Base-by-base conservation (phyloP, 2,888 invertebrate genomes). In the Trilocha varians region DNA sequence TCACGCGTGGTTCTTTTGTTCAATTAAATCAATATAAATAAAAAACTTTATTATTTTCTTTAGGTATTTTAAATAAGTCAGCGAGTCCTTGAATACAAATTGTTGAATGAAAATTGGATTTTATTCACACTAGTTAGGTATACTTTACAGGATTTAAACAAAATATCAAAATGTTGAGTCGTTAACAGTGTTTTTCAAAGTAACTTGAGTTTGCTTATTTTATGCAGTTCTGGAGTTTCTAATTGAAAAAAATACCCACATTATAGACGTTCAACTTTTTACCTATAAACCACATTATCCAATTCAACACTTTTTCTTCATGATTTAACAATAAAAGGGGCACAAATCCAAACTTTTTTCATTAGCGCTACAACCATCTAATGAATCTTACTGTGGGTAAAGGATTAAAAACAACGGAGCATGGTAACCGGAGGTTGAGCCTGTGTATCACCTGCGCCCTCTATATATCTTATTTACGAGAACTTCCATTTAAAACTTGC, bases 401-500 rank as follows among this genome's bases (percentile, higher is more conserved):
- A 52, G 48, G 53, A 50, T 61, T 58, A 58, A 61, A 61, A 63
- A 59, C 57, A 55, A 59, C 47, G 49, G 47, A 42, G 49, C 42
- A 49, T 47, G 34, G 41, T 38, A 40, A 38, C 42, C 38, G 42
- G 46, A 52, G 55, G 52, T 56, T 52, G 57, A 43, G 46, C 49
- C 47, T 50, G 60, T 72, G 65, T 60, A 59, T 72, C 62, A 75
- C 62, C 59, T 59, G 59, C 44, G 53, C 53, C 53, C 50, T 50
- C 50, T 53, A 69, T 73, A 73, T 68, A 69, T 70, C 64, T 51
- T 65, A 68, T 70, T 69, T 72, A 70, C 65, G 61, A 56, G 52
- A 63, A 65, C 60, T 62, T 62, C 66, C 65, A 64, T 73, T 77
- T 69, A 67, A 74, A 78, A 76, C 62, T 75, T 74, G 59, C 57